These are phyloP conservation scores for Leptinotarsa texana DNA, from an alignment of 1,140 invertebrate species.

Conservation along the genomic window DNA sequence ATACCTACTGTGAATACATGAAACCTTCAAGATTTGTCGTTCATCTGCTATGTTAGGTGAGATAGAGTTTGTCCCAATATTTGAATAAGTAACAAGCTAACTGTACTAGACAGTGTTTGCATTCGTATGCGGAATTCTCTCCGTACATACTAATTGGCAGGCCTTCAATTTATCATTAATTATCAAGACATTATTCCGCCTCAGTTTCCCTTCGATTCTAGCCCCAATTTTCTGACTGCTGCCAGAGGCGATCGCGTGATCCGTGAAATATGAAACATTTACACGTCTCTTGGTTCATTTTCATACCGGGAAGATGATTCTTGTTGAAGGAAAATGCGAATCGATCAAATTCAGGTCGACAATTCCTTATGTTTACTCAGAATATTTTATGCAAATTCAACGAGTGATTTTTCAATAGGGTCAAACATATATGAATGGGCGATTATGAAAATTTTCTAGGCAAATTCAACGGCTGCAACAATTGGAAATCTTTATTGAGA, in stretches of 20 bases:
- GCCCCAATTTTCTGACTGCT: constrained; percentile 22
- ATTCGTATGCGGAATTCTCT: constrained; percentile 2
- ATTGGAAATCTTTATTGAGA: no score
- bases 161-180: constrained; percentile 29
- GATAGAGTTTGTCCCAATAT: not conserved
- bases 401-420: no score
- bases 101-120: not conserved
- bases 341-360: not conserved
- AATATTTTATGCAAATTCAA: not conserved
- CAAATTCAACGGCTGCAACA: no score
- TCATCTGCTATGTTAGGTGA: no score
- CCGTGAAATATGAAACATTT: constrained; percentile 22
- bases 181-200: constrained; percentile 28
- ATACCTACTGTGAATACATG: no score
- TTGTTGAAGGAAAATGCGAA: not conserved
- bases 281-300: constrained; percentile 25
- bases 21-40: no score
- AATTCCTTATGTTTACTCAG: not conserved
- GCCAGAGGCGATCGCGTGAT: constrained; percentile 24
- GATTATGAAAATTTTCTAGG: no score
- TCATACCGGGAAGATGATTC: not conserved
- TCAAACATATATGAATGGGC: no score
- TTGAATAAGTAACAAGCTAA: constrained; percentile 20
- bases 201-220: constrained; percentile 11
- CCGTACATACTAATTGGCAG: constrained; percentile 24